These are phyloP conservation scores for Eublepharis macularius DNA, from an alignment of 2,113 vertebrate genomes.

Conservation along the genomic window DNA sequence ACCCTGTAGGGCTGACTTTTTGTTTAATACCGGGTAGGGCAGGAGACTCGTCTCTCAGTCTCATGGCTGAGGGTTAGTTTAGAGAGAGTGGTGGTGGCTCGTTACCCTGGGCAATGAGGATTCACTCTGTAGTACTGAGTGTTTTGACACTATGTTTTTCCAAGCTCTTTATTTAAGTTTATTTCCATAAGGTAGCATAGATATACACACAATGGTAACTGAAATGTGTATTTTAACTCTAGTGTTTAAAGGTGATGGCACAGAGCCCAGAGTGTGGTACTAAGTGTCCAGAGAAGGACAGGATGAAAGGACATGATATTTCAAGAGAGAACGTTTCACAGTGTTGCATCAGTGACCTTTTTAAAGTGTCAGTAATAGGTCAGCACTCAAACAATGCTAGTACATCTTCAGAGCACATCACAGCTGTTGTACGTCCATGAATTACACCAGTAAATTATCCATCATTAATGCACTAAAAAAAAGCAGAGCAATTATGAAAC, in stretches of 20 bases:
- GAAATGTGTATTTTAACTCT: background rate
- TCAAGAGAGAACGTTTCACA: constrained; percentile 5
- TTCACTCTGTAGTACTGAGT: too few relatives aligned
- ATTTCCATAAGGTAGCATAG: too few relatives aligned
- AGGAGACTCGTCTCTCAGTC: too few relatives aligned
- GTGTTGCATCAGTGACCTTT: background rate
- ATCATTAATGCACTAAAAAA: background rate
- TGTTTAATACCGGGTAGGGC: too few relatives aligned
- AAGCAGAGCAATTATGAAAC: background rate
- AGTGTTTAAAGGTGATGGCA: background rate
- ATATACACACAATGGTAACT: background rate
- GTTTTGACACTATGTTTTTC: too few relatives aligned
- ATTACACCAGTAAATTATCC: background rate
- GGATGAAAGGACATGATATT: background rate
- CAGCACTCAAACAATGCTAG: background rate
- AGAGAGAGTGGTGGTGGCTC: too few relatives aligned
- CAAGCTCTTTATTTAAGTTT: too few relatives aligned
- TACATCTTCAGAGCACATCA: constrained; percentile 4
- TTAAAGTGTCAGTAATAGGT: constrained; percentile 2
- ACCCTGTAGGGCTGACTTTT: too few relatives aligned
- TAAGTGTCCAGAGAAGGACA: background rate
- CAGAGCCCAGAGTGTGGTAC: background rate
- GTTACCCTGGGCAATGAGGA: too few relatives aligned
- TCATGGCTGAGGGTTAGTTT: too few relatives aligned
- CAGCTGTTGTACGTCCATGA: background rate